A percentile compares a stretch with the other conserved stretches of the same genome.
These are phyloP conservation scores for Pachycephus smyrnensis DNA, from an alignment of 2,888 invertebrate genomes.

Conservation along the genomic window DNA sequence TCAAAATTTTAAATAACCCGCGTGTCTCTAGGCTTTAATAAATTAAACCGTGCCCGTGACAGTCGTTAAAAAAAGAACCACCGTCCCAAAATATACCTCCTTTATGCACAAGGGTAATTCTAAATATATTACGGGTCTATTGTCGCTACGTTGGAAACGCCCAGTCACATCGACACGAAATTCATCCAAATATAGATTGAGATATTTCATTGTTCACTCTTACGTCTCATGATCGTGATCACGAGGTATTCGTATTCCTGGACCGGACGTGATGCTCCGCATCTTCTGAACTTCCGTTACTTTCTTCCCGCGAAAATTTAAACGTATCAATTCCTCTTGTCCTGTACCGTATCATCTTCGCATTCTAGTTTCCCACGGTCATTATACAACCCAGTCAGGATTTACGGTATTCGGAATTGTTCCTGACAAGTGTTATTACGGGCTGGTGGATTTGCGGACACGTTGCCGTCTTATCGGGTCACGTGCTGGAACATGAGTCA, in stretches of 20 bases:
- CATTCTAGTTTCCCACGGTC: background rate
- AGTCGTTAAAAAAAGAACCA: background rate
- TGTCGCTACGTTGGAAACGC: background rate
- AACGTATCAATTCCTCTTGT: background rate
- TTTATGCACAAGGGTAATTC: background rate
- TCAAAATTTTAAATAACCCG: background rate
- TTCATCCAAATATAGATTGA: no score
- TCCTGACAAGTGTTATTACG: background rate
- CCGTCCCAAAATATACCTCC: background rate
- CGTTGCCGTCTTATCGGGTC: background rate
- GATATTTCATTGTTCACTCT: no score
- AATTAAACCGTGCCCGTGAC: background rate
- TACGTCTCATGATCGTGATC: no score
- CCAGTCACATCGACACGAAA: no score
- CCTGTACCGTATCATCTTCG: background rate
- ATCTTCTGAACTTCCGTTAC: background rate
- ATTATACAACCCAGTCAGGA: background rate
- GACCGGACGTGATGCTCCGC: background rate
- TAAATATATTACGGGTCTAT: background rate
- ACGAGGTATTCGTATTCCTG: no score
- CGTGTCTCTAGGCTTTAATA: no score
- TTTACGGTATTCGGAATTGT: background rate
- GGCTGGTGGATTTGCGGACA: background rate
- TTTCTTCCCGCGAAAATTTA: background rate
- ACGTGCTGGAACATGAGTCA: no score